Conservation (phyloP, 2,797 vertebrate species). For the Numenius phaeopus region DNA sequence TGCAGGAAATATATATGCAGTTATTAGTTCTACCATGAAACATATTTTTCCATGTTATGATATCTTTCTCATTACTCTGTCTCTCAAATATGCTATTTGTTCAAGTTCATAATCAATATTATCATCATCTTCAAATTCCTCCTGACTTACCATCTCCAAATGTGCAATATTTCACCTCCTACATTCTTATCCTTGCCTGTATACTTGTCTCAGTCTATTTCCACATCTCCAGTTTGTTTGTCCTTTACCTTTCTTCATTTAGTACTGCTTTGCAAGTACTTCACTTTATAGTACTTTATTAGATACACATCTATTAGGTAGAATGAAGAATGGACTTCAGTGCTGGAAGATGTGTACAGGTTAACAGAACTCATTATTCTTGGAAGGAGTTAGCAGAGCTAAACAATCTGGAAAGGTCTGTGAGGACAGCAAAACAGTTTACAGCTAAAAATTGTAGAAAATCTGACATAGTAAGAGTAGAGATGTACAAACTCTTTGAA, state of each 20-base stretch:
- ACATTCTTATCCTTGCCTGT: not conserved
- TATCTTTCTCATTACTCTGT: not conserved
- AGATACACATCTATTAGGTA: not conserved
- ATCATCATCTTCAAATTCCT: not conserved
- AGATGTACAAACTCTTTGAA: not conserved
- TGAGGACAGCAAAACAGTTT: not conserved
- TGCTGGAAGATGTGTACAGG: not conserved
- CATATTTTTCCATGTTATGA: not conserved
- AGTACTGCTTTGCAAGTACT: not conserved
- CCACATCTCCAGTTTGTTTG: not conserved
- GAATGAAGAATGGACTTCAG: not conserved
- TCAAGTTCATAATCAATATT: not conserved
- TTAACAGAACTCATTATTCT: not conserved
- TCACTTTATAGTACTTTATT: not conserved
- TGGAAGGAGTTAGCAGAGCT: not conserved
- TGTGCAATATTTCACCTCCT: not conserved
- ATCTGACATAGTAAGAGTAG: not conserved
- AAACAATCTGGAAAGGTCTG: not conserved
- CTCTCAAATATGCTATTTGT: not conserved
- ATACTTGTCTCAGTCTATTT: not conserved
- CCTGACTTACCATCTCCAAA: not conserved
- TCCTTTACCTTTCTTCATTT: not conserved
- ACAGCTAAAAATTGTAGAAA: not conserved
- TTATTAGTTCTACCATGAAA: not conserved
- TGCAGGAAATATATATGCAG: not conserved